Evolutionary conservation across 2,888 invertebrate genomes (phyloP).

Genomic region (Tethea ocularis): DNA sequence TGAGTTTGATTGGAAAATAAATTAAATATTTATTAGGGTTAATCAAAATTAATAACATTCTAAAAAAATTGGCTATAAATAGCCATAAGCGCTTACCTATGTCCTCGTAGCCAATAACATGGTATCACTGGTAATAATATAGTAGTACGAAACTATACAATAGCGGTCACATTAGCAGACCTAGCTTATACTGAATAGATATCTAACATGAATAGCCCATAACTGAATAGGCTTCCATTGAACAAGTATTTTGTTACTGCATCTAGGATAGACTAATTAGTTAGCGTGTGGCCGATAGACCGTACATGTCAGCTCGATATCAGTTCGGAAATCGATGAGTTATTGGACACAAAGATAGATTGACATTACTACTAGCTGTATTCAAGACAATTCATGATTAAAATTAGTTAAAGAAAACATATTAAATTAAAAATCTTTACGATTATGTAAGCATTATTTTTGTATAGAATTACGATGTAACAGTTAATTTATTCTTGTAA

Average conservation of each 20-base stretch:
- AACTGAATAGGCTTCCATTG: background rate
- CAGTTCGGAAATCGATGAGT: background rate
- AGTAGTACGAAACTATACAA: background rate
- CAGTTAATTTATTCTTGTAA: background rate
- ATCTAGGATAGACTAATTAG: background rate
- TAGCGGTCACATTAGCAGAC: background rate
- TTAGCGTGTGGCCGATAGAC: background rate
- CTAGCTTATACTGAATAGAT: constrained; percentile 8
- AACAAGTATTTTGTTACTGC: background rate
- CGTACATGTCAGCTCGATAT: background rate
- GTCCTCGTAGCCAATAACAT: background rate
- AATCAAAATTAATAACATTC: no score
- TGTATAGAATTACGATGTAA: background rate
- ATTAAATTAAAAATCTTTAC: background rate
- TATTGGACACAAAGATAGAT: background rate
- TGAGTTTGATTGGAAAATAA: no score
- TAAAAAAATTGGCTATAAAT: background rate
- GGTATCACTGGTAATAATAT: background rate
- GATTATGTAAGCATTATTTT: background rate
- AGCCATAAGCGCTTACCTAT: background rate
- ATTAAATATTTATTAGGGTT: no score
- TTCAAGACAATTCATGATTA: background rate
- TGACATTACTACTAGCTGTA: background rate
- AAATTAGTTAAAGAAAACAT: no score
- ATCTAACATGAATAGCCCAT: background rate